Base-by-base conservation (phyloP, 2,888 invertebrate species). In the Acleris sparsana region DNA sequence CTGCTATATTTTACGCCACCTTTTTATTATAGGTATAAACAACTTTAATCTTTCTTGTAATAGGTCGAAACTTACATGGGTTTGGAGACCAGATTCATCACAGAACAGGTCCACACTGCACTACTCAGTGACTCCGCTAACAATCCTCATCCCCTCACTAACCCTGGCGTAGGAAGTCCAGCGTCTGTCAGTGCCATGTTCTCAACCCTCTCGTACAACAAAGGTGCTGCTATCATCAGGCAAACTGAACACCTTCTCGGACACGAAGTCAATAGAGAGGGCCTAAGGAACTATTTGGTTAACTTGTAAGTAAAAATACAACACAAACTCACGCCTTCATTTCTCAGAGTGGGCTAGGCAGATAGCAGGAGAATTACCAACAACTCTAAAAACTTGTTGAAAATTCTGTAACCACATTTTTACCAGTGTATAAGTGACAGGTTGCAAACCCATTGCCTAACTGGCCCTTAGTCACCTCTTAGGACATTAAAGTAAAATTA, bases 221-320 rank as follows among this genome's bases (percentile, higher is more conserved):
- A 97, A 80, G 95, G 95, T 1, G 94, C 92, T n/a, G 78, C 92
- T 3, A 78, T 95, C 18, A 93, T 96, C 62, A 93, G 96, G 70
- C 96, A 96, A 96, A 88, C 96, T 59, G 94, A 94, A 72, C 94
- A 95, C 77, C 83, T 94, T 1, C 85, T 96, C 49, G 95, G 95
- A 2, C 79, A 79, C 0, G 77, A 81, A 0, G 82, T 92, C 1
- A 95, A 95, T 77, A 82, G 86, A 73, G 72, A 75, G 43, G 94
- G 95, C 1, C 79, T 96, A 51, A 85, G 85, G 18, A 77, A 84
- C 39, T 96, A 96, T 75, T 85, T 96, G 4, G 62, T 69, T 5
- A 69, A 75, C 11, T 85, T 85, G 95, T 95, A 82, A 85, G 83
- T 75, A 25, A 17, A 7, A 57, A 16, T 52, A 13, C 25, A 25